Base-by-base conservation (phyloP, 2,888 invertebrate genomes). In the Acleris laterana region DNA sequence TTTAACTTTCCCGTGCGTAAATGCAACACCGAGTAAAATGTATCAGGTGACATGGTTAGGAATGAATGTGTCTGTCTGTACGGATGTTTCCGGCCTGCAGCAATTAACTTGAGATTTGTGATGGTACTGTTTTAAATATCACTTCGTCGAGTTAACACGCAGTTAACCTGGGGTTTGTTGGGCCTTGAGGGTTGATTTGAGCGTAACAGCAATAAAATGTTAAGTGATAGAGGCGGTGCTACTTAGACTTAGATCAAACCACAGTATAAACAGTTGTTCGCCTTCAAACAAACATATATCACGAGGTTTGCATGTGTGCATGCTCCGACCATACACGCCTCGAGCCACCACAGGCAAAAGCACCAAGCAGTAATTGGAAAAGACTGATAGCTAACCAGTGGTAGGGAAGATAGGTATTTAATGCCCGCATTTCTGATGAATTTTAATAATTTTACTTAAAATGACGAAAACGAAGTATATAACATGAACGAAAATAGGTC, bases 61-160 rank as follows among this genome's bases (percentile, higher is more conserved):
- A 89, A 83, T 83, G 86, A 69, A 90, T 89, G 89, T 86, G 82
- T 88, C 89, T 85, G 88, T 89, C 89, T 87, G 87, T 85, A 83
- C 70, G 69, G 74, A 73, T 74, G 83, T 84, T 86, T 90, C 90
- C 90, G 88, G 89, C 83, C 83, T 85, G 84, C 86, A 64, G 72
- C 72, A 77, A 78, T 80, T 75, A 77, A 74, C 72, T 72, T 64
- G 71, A 73, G 74, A 77, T 80, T 80, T 74, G 74, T 74, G 58
- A 61, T 60, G 63, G 65, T 51, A 61, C 60, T 61, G 60, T 65
- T 65, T 65, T 65, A 65, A 65, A 65, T 65, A 61, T 65, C 60
- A 61, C 65, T 65, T 64, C 25, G 48, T 50, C 20, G 48, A 13
- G 19, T 56, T 60, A 56, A 65, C 65, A 61, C 20, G 60, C 60